Evolutionary conservation across 2,797 vertebrate genomes (phyloP), one percentile per base, ranked within the genome.

Genomic region (Spatula clypeata): DNA sequence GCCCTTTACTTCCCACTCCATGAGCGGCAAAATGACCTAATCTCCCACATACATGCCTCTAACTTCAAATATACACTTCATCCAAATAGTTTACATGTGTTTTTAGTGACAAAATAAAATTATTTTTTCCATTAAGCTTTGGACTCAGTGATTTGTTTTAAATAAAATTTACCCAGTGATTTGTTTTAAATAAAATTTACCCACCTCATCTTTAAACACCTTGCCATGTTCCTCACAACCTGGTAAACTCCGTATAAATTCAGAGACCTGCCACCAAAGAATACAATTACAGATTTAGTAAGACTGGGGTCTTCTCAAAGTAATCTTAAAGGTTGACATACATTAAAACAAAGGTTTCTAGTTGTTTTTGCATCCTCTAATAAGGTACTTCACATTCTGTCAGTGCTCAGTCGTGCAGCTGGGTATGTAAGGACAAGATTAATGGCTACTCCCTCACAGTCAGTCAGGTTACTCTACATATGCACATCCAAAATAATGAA

Each of bases 171-270:
- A 95, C 97, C 94, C 97, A 99, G 7, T 34, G 21, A 49, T 23
- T 57, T 71, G 42, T 90, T 38, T 32, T 42, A 92, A 86, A 51
- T 26, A 62, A 64, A 89, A 69, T 64, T 87, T 40, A 95, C 97
- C 94, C 97, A 99, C 99, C 98, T 99, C 98, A 40, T 99, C 98
- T 96, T 98, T 99, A 98, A 99, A 99, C 34, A 98, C 98, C 61
- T 98, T 98, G 75, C 98, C 98, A 42, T 99, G 99, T 81, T 99
- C 99, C 97, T 98, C 98, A 88, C 98, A 99, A n/a, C 98, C 98
- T n/a, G 98, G 98, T 82, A 99, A 98, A 86, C 98, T 98, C 93
- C 98, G 98, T 96, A 99, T 98, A 93, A 99, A 99, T 94, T 98
- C 98, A 55, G 98, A 98, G 32, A 99, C 99, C 98, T 98, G 96